Conservation (phyloP, 2,888 invertebrate genomes). For the Aphodius granarius region DNA sequence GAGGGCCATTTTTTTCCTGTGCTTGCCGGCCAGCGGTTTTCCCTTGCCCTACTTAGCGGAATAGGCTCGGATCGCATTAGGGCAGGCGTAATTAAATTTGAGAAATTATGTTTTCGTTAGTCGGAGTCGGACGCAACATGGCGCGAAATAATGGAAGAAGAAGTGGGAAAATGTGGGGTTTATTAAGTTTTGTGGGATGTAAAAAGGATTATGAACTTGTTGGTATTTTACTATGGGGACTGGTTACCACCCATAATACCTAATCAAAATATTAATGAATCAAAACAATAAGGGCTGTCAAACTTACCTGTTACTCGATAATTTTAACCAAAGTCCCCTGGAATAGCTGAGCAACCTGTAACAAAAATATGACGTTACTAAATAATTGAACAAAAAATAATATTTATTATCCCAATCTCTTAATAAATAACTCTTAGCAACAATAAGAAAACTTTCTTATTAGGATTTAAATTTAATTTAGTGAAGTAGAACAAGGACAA, state of each 20-base stretch:
- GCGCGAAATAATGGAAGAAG: neutral
- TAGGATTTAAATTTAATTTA: neutral
- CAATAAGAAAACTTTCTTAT: neutral
- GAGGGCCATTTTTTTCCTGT: neutral
- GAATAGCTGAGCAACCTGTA: too few relatives aligned
- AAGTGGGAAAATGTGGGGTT: neutral
- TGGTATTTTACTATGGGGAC: too few relatives aligned
- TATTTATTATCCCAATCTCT: too few relatives aligned
- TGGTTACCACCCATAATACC: too few relatives aligned
- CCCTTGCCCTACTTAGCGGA: neutral
- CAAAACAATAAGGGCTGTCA: too few relatives aligned
- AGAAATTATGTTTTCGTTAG: neutral
- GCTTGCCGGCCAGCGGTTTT: too few relatives aligned
- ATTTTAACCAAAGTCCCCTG: too few relatives aligned
- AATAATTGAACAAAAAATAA: too few relatives aligned
- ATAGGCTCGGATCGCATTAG: neutral
- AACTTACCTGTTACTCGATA: too few relatives aligned
- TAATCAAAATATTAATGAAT: too few relatives aligned
- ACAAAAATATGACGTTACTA: too few relatives aligned
- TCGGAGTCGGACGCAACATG: neutral
- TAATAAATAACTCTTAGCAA: too few relatives aligned
- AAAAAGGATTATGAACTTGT: neutral
- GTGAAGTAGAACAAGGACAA: neutral
- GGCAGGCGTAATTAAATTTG: neutral
- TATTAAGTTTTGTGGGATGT: neutral